Evolutionary conservation across 64 coral and sea anemone genomes (phyloP), one percentile per base, ranked within the genome.

Genomic region (Hydrozoanthus tunicans): DNA sequence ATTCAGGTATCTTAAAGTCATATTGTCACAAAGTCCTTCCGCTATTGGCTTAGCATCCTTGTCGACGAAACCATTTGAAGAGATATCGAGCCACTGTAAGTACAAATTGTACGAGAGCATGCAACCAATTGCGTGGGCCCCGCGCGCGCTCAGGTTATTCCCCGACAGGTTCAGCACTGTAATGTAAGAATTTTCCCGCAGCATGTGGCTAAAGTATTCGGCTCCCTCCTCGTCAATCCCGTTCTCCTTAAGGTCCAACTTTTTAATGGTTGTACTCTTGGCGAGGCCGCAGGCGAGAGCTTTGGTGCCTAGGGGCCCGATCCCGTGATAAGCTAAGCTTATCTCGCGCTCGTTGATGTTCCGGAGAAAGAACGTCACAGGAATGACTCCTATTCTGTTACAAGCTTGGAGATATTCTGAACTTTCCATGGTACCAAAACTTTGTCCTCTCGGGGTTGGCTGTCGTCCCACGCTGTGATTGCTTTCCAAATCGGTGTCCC

Each of bases 401-500:
- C 91, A 93, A 1, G 94, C 62, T 56, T 73, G 12, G 15, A 95
- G 78, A 53, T 95, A 95, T 12, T 88, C 85, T 10, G 91, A 86
- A 12, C 85, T 93, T 51, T 91, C 94, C 23, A 92, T 69, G 9
- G 79, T 24, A 25, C 90, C 94, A 65, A 83, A 75, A 9, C 90
- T 92, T 95, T 58, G 79, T 53, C 78, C 69, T 61, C 85, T 72
- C 11, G 66, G 58, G 8, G 25, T 12, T 9, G 64, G 20, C 12
- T 67, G n/a, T 17, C 83, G 24, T 8, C n/a, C 62, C 51, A 79
- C 82, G 9, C 62, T 85, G 13, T 77, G 67, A 5, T 70, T 58
- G n/a, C 78, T 70, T 23, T 95, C 94, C n/a, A 95, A 80, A 62
- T 93, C 94, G 0, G 91, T 93, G 27, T 95, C 94, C 91, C 94